phyloP scores from a whole-genome alignment of 53 echinoderm and acorn worm genomes.

The Astropecten irregularis region DNA sequence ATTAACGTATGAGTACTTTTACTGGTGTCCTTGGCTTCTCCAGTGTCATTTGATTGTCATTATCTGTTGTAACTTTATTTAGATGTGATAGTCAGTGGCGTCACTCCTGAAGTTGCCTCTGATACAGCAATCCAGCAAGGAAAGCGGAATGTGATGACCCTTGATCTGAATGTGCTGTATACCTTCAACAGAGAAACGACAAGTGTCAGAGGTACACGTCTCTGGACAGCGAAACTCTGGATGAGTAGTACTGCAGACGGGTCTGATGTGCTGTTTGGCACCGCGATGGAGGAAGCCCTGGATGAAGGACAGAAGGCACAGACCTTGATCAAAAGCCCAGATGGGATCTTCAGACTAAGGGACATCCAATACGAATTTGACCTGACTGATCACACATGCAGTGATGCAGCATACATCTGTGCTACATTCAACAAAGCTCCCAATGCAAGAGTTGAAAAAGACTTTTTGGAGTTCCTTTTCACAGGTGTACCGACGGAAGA shows the following conservation, averaged over 20 bases:
- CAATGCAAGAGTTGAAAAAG: conserved; percentile 41
- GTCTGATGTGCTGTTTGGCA: conserved; percentile 56
- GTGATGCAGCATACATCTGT: conserved; percentile 81
- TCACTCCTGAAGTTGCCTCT: not conserved
- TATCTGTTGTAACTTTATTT: not conserved
- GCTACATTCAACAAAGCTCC: conserved; percentile 66
- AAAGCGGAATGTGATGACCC: conserved; percentile 33
- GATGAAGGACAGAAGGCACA: conserved; percentile 29
- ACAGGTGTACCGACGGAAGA: conserved; percentile 56
- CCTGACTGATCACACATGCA: conserved; percentile 67
- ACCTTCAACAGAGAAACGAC: conserved; percentile 37
- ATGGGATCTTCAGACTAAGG: conserved; percentile 47
- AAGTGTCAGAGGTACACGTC: conserved; percentile 62
- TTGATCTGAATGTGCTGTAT: conserved; percentile 67
- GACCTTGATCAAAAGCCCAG: conserved; percentile 35
- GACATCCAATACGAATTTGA: conserved; percentile 71
- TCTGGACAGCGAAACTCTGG: conserved; percentile 85
- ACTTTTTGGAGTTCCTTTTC: conserved; percentile 62
- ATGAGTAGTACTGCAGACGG: conserved; percentile 55
- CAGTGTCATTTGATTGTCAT: not conserved
- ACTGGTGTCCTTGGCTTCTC: not conserved
- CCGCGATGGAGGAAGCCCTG: conserved; percentile 66
- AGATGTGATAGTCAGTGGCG: conserved; percentile 64
- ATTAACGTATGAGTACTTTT: not conserved
- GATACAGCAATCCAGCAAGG: conserved; percentile 47